Evolutionary conservation across 1,140 invertebrate species (phyloP), one percentile per base, ranked within the genome.

Genomic region (Anastatus disparis): DNA sequence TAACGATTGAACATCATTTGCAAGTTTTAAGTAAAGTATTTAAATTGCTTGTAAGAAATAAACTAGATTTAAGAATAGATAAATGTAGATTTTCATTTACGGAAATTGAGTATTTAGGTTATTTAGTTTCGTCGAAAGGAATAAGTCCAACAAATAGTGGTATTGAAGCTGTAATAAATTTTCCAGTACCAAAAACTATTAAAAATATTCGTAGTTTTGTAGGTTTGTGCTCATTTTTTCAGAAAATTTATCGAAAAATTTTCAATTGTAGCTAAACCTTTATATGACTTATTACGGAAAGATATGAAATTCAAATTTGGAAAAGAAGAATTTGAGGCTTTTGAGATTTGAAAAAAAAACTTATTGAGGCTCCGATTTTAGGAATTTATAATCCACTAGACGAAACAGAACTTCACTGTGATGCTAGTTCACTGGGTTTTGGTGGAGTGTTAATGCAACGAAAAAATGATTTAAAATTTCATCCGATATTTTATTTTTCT

Each of bases 221-320:
- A 62, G 70, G 52, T 46, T 15, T 40, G 44, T n/a, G 44, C 56
- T 53, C 13, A 17, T 48, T 35, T 52, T 68, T 76, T 70, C 65
- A 53, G 69, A 62, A 4, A 10, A 35, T 35, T 35, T 44, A 44
- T 44, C 6, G 6, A 6, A 7, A 3, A n/a, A 67, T 77, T 74
- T 70, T 69, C 76, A 7, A 62, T 50, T 76, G 29, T 75, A 58
- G 40, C 82, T 73, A 70, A 72, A 55, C 77, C 76, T 20, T 65
- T 79, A 12, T 70, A 72, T 40, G 58, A 67, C 38, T 50, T 74
- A 10, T 35, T 78, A 48, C 68, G 48, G 53, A 67, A 75, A 35
- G 46, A 77, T 35, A 48, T 46, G 15, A n/a, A 65, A 15, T 79
- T 76, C 52, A 55, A 65, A 38, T 75, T 75, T 66, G 61, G 48